Evolutionary conservation across 2,113 vertebrate genomes (phyloP), one percentile per base, ranked within the genome.

Genomic region (Bos indicus): DNA sequence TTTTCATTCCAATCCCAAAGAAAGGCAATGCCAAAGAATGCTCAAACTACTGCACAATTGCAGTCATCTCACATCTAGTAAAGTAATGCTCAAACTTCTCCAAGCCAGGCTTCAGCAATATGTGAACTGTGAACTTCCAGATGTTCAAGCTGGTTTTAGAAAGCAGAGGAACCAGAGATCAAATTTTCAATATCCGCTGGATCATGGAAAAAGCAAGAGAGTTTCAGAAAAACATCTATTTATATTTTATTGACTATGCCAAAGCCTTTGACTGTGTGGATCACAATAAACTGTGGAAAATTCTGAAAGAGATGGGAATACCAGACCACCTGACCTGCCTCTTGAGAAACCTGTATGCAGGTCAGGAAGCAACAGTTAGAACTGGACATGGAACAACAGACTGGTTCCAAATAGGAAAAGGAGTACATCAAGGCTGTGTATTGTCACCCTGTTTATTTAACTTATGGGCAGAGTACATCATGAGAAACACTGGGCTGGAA

Each of bases 71-170:
- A 62, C 60, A 62, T 0, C 30, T 13, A 60, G 59, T 60, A 12
- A 33, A 64, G 30, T 64, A 33, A 33, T 64, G 6, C 6, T 62
- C 6, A 33, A 62, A 62, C 33, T 62, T 62, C 60, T 62, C 60
- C 30, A 62, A 62, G 60, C 30, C 60, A 62, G 14, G 30, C 30
- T 62, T 62, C 60, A 62, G 60, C 14, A 33, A 33, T 33, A 62
- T 0, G 14, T 62, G 60, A 62, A 33, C 14, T 0, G 0, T 16
- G 2, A 62, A 30, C 13, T 62, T 30, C 60, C 28, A 33, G 14
- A 15, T 62, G 0, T 33, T 62, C 60, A 62, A 33, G 30, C 60
- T 62, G 60, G 60, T 7, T 62, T 62, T 62, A 62, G 60, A 62
- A 33, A 62, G 30, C 25, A 59, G 57, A 28, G 57, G 57, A 59